Evolutionary conservation across 1,140 invertebrate species (phyloP), one percentile per base, ranked within the genome.

Genomic region (Agrypnia vestita): DNA sequence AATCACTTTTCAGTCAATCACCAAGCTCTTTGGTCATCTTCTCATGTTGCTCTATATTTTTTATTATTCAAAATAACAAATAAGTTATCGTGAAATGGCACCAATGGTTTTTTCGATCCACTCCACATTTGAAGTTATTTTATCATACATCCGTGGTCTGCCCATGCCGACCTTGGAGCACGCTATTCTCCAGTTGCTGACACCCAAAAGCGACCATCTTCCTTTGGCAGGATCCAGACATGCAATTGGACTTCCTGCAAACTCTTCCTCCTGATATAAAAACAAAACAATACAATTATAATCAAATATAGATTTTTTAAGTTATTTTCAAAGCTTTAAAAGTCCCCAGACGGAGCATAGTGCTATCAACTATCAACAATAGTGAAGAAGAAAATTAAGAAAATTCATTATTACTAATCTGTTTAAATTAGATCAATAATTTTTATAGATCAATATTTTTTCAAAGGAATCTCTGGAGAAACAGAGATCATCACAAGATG

Each of bases 201-300:
- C 92, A 0, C 95, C 95, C 1, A 92, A 86, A 4, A 96, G 85
- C 0, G 92, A 92, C 95, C 95, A 96, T 82, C 89, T 91, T 53
- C 91, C 91, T 19, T 90, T 90, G 62, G 92, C 92, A 0, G 92
- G 86, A 73, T 92, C 90, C 3, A 94, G 89, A 82, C 95, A 96
- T 79, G 95, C 91, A 90, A 96, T 93, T 6, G 95, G 94, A 89
- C 94, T 95, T 9, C 95, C 95, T n/a, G 95, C 94, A 83, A 94
- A 93, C 89, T 96, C 95, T 89, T 96, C 95, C 86, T 96, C 95
- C 95, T 96, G 84, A 13, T 85, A 64, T 35, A 21, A 43, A 69
- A 47, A 69, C 17, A 49, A 69, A 51, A 13, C 49, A 51, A 51
- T 51, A 51, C 1, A 51, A 13, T 51, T 15, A 35, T n/a, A n/a